A percentile compares a stretch with the other conserved stretches of the same genome.
Conservation (phyloP, 1,140 invertebrate species). For the Yoshiicerus persimilis region DNA sequence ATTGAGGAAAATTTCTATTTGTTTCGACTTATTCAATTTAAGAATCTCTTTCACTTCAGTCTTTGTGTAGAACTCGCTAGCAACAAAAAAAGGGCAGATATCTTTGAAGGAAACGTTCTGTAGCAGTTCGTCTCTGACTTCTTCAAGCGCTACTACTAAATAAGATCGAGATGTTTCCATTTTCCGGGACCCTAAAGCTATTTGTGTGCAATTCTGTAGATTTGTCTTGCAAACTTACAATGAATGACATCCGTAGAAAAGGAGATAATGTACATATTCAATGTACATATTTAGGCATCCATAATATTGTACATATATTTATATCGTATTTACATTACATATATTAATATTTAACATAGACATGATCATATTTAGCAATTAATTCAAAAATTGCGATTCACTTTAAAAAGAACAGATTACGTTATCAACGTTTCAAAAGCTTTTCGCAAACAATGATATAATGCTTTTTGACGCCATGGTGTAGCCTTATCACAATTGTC, state of each 20-base stretch:
- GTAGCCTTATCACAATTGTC: too few relatives aligned
- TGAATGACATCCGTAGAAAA: neutral
- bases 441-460: too few relatives aligned
- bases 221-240: neutral
- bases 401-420: too few relatives aligned
- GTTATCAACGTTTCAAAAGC: too few relatives aligned
- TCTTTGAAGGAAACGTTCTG: neutral
- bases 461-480: too few relatives aligned
- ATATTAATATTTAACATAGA: too few relatives aligned
- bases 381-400: too few relatives aligned
- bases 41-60: neutral
- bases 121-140: neutral
- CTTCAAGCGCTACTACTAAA: neutral
- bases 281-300: too few relatives aligned
- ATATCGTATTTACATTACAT: too few relatives aligned
- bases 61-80: neutral
- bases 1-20: neutral
- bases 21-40: neutral
- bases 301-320: too few relatives aligned
- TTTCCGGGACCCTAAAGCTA: neutral
- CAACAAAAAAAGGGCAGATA: neutral
- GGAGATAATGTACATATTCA: neutral
- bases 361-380: too few relatives aligned
- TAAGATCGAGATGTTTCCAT: neutral
- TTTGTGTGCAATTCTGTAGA: neutral